phyloP scores from a whole-genome alignment of 2,888 invertebrate genomes.

The Drosophila kokeensis region DNA sequence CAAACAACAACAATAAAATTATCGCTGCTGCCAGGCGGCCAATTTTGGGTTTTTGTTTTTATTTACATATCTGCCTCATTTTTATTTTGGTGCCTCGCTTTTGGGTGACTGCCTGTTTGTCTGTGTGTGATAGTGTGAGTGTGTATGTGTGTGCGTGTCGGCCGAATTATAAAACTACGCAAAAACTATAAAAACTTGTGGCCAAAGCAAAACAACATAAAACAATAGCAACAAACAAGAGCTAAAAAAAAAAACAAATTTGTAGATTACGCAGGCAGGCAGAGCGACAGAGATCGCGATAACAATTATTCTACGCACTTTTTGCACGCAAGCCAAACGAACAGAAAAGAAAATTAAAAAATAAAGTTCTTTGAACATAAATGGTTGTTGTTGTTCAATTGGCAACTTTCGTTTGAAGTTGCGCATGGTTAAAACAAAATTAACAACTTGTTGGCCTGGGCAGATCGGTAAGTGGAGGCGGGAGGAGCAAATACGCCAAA shows the following conservation, averaged over 20 bases:
- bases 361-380: conserved; percentile 7
- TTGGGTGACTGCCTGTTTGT: conserved; percentile 22
- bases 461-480: conserved; percentile 8
- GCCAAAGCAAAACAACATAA: conserved; percentile 33
- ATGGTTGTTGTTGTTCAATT: conserved; percentile 47
- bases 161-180: conserved; percentile 65
- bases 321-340: conserved; percentile 20
- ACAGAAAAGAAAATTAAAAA: conserved; percentile 9
- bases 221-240: conserved; percentile 29
- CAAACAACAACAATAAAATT: conserved; percentile 43
- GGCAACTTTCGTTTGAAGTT: conserved; percentile 67
- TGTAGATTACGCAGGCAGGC: conserved; percentile 54
- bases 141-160: conserved; percentile 9
- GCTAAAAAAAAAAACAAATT: conserved; percentile 25
- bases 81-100: conserved; percentile 22
- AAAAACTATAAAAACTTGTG: conserved; percentile 69
- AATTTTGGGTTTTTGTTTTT: conserved; percentile 47
- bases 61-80: conserved; percentile 3
- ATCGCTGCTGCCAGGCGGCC: conserved; percentile 45
- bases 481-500: conserved; percentile 3
- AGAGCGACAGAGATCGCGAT: conserved; percentile 2
- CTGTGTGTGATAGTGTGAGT: conserved; percentile 1
- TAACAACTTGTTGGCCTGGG: conserved; percentile 60
- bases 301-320: conserved; percentile 67
- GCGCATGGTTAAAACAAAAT: conserved; percentile 51